A percentile compares a stretch with the other conserved stretches of the same genome.
Evolutionary conservation across 2,113 vertebrate species (phyloP).

Genomic region (Tricholaema leucomelas): DNA sequence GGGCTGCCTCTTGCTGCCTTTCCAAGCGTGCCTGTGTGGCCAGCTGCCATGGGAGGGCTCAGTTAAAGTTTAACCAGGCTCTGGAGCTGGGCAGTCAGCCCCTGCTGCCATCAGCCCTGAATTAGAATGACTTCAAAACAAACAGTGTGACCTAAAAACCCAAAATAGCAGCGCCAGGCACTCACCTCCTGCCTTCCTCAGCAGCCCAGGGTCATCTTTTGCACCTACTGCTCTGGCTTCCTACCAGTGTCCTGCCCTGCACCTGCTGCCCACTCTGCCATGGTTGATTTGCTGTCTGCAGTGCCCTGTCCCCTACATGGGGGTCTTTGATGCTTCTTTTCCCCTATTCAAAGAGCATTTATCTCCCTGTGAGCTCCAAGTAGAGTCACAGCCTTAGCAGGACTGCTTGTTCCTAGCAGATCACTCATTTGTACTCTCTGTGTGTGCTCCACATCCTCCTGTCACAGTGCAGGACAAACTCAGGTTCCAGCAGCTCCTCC

Average conservation of each 20-base stretch:
- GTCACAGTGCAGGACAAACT: background rate
- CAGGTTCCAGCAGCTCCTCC: background rate
- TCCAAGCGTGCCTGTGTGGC: background rate
- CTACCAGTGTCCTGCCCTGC: background rate
- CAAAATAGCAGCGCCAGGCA: background rate
- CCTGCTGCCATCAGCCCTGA: background rate
- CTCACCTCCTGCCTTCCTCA: background rate
- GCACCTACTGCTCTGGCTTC: background rate
- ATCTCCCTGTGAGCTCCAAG: background rate
- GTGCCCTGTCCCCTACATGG: background rate
- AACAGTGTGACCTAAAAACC: constrained; percentile 18
- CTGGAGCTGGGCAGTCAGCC: background rate
- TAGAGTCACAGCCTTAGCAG: background rate
- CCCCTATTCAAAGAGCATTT: background rate
- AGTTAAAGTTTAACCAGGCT: constrained; percentile 44
- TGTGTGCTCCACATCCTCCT: background rate
- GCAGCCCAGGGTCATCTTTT: background rate
- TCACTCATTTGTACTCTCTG: background rate
- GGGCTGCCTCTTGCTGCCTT: background rate
- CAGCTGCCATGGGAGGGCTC: background rate
- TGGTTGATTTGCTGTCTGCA: background rate
- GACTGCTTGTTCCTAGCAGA: background rate
- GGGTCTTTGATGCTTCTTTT: background rate
- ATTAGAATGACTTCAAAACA: constrained; percentile 48
- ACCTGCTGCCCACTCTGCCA: too few species aligned